Base-by-base conservation (phyloP, 92 coral and sea anemone species). In the Paramuricea clavata region DNA sequence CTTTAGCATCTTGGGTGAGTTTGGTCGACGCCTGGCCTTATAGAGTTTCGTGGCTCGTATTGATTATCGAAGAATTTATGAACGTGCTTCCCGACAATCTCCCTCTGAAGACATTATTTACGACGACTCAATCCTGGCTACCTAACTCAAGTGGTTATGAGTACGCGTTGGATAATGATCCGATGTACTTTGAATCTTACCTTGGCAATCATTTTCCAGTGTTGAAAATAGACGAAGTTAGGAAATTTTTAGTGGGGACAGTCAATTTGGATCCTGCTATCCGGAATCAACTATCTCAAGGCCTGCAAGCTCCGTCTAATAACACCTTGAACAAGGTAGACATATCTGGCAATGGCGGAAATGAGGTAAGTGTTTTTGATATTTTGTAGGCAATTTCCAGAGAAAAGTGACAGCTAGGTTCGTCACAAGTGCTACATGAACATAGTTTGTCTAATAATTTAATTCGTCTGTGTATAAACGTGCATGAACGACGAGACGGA, bases 1-100 rank as follows among this genome's bases (percentile, higher is more conserved):
- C 98, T 50, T 88, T 96, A 19, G 99, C 99, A 10, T 98, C 99
- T 54, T 96, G 99, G 99, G 99, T 91, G 39, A 96, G 99, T 80
- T 81, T 96, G 44, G 98, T 92, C 9, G 99, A 96, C 81, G 98
- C 98, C 67, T 96, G 99, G 99, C 99, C 99, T 10, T 96, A 93
- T 85, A 93, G 94, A 72, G 92, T 95, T 44, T 96, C 99, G 21
- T 96, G 99, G 99, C 90, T 96, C 19, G 99, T 96, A 47, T 90
- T 94, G 23, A 88, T 96, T 25, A 82, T 94, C 17, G 99, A 96
- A 47, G 99, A 96, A 83, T 89, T 56, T 65, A 92, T 86, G 44
- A 94, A 94, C 15, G 93, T 90, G 43, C 68, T 96, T 13, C 87
- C 88, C 23, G 99, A 96, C 16, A 90, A 88, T 67, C 91, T 94